Percentiles rank a stretch among this genome's conserved stretches.
Evolutionary conservation across 2,888 invertebrate species (phyloP).

Genomic region (Spicauda simplicius): DNA sequence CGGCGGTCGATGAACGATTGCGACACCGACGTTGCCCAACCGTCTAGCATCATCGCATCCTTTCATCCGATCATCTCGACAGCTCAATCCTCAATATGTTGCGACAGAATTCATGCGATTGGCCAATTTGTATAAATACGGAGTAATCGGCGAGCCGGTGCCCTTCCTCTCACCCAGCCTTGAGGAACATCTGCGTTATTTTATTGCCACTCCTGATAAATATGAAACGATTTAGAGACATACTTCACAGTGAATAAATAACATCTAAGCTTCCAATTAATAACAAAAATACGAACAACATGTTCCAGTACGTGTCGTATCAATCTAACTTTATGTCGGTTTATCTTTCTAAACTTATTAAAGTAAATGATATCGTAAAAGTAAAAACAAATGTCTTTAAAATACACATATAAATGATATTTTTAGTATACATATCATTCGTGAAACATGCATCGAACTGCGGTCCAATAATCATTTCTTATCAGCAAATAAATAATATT

Average conservation of each 20-base stretch:
- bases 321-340: not conserved
- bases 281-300: not conserved
- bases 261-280: not conserved
- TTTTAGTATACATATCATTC: too few species aligned
- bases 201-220: slow-evolving; percentile 14
- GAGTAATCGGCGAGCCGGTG: slow-evolving; percentile 38
- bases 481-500: too few species aligned
- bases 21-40: slow-evolving; percentile 51
- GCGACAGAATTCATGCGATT: slow-evolving; percentile 41
- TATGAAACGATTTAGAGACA: not conserved
- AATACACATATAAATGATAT: too few species aligned
- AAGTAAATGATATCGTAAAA: too few species aligned
- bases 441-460: not conserved
- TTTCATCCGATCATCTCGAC: slow-evolving; percentile 42
- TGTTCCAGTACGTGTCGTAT: too few species aligned
- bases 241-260: not conserved
- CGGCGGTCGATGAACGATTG: slow-evolving; percentile 51
- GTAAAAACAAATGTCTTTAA: too few species aligned
- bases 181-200: slow-evolving; percentile 40
- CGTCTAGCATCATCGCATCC: slow-evolving; percentile 43
- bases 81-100: slow-evolving; percentile 41
- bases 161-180: slow-evolving; percentile 47
- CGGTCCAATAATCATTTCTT: not conserved
- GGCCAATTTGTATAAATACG: slow-evolving; percentile 41
- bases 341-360: not conserved